Evolutionary conservation across 2,113 vertebrate genomes (phyloP).

Genomic region (Lycocorax pyrrhopterus): DNA sequence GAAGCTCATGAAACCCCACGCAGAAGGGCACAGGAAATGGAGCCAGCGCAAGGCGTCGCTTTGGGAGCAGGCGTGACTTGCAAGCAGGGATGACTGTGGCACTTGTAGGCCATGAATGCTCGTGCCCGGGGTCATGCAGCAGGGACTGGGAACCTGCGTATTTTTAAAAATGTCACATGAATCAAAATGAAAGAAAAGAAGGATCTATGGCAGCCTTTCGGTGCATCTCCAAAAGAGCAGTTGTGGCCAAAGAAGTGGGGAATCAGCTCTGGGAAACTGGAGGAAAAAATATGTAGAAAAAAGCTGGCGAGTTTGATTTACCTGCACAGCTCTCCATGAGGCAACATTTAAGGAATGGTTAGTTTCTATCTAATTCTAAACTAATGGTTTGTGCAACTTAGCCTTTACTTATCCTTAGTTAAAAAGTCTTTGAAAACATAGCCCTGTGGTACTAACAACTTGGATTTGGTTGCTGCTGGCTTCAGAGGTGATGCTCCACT

Average conservation of each 20-base stretch:
- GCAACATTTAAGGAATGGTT: background rate
- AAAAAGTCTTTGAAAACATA: constrained; percentile 22
- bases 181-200: background rate
- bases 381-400: constrained; percentile 13
- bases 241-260: background rate
- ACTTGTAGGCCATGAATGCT: background rate
- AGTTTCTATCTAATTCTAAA: background rate
- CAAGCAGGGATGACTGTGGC: background rate
- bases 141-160: background rate
- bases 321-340: background rate
- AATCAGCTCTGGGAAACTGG: background rate
- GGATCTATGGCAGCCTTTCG: background rate
- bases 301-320: background rate
- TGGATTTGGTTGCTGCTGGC: constrained; percentile 10
- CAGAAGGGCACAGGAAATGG: background rate
- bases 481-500: constrained; percentile 38
- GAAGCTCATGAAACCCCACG: background rate
- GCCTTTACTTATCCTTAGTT: constrained; percentile 10
- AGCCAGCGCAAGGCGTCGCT: accelerated
- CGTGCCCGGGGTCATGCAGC: background rate
- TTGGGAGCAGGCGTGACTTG: accelerated
- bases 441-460: constrained; percentile 23
- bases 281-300: background rate
- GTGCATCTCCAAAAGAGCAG: background rate
- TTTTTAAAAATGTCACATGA: background rate